phyloP scores from a whole-genome alignment of 2,113 vertebrate species.

The Brachypteracias leptosomus region DNA sequence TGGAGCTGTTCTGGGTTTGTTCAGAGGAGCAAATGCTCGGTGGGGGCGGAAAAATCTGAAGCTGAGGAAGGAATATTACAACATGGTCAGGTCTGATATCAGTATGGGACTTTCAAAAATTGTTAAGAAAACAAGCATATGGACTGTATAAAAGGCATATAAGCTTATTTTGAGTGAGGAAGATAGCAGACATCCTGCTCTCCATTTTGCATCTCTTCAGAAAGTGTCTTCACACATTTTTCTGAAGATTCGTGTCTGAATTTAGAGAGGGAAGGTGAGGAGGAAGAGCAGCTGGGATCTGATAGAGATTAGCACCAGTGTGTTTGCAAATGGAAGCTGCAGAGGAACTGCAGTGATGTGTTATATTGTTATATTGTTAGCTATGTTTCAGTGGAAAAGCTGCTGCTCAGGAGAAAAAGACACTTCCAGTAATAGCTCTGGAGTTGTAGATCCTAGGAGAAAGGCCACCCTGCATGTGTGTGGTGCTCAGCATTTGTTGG shows the following conservation, averaged over 20 bases:
- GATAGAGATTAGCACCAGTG: neutral
- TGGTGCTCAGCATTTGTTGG: neutral
- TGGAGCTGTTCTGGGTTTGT: neutral
- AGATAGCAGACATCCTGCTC: neutral
- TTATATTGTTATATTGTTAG: neutral
- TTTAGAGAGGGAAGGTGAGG: neutral
- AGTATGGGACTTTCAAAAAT: neutral
- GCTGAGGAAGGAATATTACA: neutral
- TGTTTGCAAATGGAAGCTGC: slow-evolving; percentile 8
- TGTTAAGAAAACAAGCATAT: neutral
- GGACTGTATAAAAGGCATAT: neutral
- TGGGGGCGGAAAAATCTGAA: neutral
- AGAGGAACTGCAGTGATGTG: neutral
- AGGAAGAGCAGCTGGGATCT: neutral
- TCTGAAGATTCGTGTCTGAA: neutral
- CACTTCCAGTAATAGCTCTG: neutral
- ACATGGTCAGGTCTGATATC: neutral
- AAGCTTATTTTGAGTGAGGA: neutral
- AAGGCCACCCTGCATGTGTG: neutral
- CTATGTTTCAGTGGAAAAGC: neutral
- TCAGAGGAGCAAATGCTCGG: fast-evolving
- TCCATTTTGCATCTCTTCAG: neutral
- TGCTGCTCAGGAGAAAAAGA: neutral
- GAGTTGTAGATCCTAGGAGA: neutral
- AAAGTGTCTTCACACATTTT: neutral